phyloP scores from a whole-genome alignment of 2,797 vertebrate genomes.

The Furcifer pardalis region DNA sequence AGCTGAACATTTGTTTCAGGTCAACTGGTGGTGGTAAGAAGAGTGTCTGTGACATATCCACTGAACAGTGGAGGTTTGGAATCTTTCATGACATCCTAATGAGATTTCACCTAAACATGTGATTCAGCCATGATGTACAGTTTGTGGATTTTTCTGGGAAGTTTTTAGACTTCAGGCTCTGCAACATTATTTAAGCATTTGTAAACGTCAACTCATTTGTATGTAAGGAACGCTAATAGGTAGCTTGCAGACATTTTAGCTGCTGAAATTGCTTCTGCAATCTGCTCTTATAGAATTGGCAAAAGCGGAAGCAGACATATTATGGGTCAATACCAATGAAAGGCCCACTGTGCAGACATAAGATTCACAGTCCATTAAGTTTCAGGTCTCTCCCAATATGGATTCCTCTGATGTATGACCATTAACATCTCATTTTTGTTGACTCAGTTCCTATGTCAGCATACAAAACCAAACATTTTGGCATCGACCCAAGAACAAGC shows the following conservation, averaged over 20 bases:
- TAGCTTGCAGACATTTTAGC: constrained; percentile 71
- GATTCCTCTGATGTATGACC: constrained; percentile 88
- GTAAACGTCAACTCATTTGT: constrained; percentile 74
- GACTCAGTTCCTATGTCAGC: constrained; percentile 95
- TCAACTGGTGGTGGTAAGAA: not conserved
- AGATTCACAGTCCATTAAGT: constrained; percentile 81
- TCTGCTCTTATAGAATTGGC: constrained; percentile 70
- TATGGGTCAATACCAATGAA: constrained; percentile 77
- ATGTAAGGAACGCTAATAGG: constrained; percentile 74
- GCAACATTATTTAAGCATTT: constrained; percentile 78
- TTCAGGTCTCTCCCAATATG: constrained; percentile 81
- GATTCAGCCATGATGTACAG: constrained; percentile 61
- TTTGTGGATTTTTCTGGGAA: constrained; percentile 69
- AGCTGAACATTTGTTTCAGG: constrained; percentile 36
- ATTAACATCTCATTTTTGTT: constrained; percentile 86
- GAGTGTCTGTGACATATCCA: constrained; percentile 41
- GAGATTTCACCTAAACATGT: constrained; percentile 63
- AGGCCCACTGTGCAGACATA: constrained; percentile 70
- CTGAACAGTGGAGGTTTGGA: constrained; percentile 62
- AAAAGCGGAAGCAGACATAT: constrained; percentile 65
- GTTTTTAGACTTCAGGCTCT: constrained; percentile 62
- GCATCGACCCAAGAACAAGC: constrained; percentile 85
- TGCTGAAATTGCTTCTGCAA: constrained; percentile 70
- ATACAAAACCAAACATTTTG: constrained; percentile 86
- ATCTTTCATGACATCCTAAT: constrained; percentile 54